A percentile compares a stretch with the other conserved stretches of the same genome.
phyloP scores from a whole-genome alignment of 1,140 invertebrate species.

The Drosophila eugracilis region DNA sequence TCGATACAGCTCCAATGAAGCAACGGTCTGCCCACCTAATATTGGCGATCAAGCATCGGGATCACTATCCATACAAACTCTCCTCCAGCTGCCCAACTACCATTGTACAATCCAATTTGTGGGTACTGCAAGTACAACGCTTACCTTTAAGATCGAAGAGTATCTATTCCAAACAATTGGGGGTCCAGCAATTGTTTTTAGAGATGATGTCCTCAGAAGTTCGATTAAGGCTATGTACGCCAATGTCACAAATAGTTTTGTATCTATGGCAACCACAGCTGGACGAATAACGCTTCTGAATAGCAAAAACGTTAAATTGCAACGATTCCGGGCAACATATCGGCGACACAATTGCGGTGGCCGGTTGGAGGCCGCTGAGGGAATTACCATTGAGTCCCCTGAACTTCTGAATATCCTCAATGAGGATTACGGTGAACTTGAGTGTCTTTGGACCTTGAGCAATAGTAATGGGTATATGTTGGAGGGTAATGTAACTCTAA shows the following conservation, averaged over 20 bases:
- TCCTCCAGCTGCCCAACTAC: slow-evolving; percentile 27
- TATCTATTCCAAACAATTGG: slow-evolving; percentile 11
- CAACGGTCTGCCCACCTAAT: slow-evolving; percentile 57
- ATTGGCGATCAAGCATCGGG: slow-evolving; percentile 51
- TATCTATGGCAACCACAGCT: slow-evolving; percentile 26
- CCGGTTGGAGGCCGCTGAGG: slow-evolving; percentile 20
- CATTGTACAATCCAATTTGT: slow-evolving; percentile 52
- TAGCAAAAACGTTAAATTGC: neutral
- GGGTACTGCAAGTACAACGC: slow-evolving; percentile 26
- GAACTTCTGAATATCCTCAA: neutral
- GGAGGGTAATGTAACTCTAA: slow-evolving; percentile 49
- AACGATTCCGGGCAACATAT: slow-evolving; percentile 47
- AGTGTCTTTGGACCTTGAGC: slow-evolving; percentile 54
- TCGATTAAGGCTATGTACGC: neutral
- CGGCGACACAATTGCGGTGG: slow-evolving; percentile 60
- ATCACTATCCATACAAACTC: slow-evolving; percentile 25
- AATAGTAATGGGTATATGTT: slow-evolving; percentile 25
- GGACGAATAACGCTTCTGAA: slow-evolving; percentile 40
- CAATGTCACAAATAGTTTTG: slow-evolving; percentile 33
- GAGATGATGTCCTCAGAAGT: slow-evolving; percentile 8
- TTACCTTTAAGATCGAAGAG: slow-evolving; percentile 54
- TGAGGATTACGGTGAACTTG: slow-evolving; percentile 36
- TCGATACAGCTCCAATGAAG: slow-evolving; percentile 44
- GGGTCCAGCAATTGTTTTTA: slow-evolving; percentile 20
- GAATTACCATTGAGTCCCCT: slow-evolving; percentile 26